phyloP scores from a whole-genome alignment of 2,113 vertebrate genomes.

The Pomatostomus ruficeps region DNA sequence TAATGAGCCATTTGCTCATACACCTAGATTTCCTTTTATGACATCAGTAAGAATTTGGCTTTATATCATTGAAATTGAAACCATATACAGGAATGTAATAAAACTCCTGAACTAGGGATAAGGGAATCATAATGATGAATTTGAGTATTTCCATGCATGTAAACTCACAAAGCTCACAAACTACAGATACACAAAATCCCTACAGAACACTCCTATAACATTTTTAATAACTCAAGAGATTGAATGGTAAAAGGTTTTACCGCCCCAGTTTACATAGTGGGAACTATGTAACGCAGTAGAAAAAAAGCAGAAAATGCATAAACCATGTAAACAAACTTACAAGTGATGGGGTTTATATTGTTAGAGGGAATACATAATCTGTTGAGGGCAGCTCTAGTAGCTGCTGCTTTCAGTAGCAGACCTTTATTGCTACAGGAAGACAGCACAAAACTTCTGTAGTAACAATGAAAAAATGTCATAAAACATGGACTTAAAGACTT shows the following conservation, averaged over 20 bases:
- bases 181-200: background rate
- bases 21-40: background rate
- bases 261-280: accelerated
- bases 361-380: background rate
- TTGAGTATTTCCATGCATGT: background rate
- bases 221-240: background rate
- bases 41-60: background rate
- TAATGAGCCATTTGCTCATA: background rate
- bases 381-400: background rate
- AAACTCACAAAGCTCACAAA: background rate
- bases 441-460: background rate
- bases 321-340: background rate
- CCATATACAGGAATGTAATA: background rate
- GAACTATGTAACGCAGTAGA: background rate
- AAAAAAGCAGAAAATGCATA: background rate
- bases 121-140: background rate
- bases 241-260: background rate
- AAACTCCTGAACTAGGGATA: background rate
- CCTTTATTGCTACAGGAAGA: background rate
- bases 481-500: background rate
- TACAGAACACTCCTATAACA: background rate
- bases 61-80: background rate
- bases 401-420: background rate
- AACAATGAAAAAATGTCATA: background rate
- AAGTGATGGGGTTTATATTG: background rate